These are phyloP conservation scores for Melanotaenia parkinsoni DNA, from an alignment of 2,797 vertebrate genomes.

Conservation along the genomic window DNA sequence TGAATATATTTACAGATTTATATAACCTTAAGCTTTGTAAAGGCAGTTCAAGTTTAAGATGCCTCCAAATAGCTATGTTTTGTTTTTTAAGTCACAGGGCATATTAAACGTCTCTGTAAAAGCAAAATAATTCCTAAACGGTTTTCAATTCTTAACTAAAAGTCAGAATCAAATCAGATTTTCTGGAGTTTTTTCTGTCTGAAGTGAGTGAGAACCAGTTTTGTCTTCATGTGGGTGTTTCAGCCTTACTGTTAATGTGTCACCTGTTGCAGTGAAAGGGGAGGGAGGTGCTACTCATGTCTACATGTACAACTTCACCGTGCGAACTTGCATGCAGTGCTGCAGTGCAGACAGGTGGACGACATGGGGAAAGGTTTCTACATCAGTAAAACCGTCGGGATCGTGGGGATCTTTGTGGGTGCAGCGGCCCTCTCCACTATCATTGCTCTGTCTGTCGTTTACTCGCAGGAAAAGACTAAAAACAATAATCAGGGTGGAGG, in stretches of 20 bases:
- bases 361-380: constrained; percentile 90
- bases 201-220: background rate
- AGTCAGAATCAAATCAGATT: no score
- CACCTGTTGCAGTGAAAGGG: constrained; percentile 47
- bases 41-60: no score
- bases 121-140: no score
- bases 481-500: constrained; percentile 39
- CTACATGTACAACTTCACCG: constrained; percentile 47
- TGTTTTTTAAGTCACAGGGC: no score
- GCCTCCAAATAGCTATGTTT: no score
- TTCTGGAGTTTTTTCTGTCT: background rate
- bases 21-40: no score
- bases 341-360: constrained; percentile 9
- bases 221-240: constrained; percentile 14
- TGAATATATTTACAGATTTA: no score
- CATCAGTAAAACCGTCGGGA: constrained; percentile 84
- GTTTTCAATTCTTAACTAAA: no score
- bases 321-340: background rate
- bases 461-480: constrained; percentile 84
- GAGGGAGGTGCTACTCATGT: constrained; percentile 24
- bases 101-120: no score
- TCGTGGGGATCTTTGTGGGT: constrained; percentile 73
- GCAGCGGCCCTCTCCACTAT: constrained; percentile 84
- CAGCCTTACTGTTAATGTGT: constrained; percentile 65
- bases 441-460: constrained; percentile 89